Evolutionary conservation across 2,113 vertebrate genomes (phyloP), one percentile per base, ranked within the genome.

Genomic region (Perca fluviatilis): DNA sequence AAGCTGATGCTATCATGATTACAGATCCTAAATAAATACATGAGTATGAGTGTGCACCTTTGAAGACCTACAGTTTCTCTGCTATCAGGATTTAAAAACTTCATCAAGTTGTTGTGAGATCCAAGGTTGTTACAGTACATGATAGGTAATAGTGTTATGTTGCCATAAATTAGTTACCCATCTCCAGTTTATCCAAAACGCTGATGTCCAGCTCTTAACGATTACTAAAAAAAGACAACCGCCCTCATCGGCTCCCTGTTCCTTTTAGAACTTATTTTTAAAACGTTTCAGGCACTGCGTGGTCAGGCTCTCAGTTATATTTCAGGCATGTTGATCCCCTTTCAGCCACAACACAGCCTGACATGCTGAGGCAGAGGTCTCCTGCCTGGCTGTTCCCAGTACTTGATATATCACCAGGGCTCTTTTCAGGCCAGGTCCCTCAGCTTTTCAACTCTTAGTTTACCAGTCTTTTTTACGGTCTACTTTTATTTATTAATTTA

Each of bases 21-120:
- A 82, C 53, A 64, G 36, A 85, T 62, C 21, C 33, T 57, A 76
- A 76, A 86, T 78, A 68, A 57, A 72, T 86, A 61, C n/a, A 67
- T 33, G 43, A 51, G 8, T 4, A 30, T 62, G 67, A 65, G 46
- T 40, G 50, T 64, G 51, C 21, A 23, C 46, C 69, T 73, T 47
- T 33, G 47, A 66, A 65, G 63, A 71, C 47, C 70, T 51, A 18
- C 13, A 5, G 40, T 67, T 68, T 57, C 61, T 79, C 62, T 63
- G 53, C 74, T 54, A 23, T 80, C 49, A 15, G 18, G 72, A 69
- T 33, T 74, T 64, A 19, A 25, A 71, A 77, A 72, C n/a, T 2
- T 43, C 16, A 66, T 60, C 7, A 70, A 56, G 21, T 49, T 73
- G 16, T 36, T 64, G 27, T 13, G 25, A 77, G 56, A 69, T 21